A percentile compares a stretch with the other conserved stretches of the same genome.
phyloP scores from a whole-genome alignment of 2,888 invertebrate genomes.

The Ormyrus pomaceus region DNA sequence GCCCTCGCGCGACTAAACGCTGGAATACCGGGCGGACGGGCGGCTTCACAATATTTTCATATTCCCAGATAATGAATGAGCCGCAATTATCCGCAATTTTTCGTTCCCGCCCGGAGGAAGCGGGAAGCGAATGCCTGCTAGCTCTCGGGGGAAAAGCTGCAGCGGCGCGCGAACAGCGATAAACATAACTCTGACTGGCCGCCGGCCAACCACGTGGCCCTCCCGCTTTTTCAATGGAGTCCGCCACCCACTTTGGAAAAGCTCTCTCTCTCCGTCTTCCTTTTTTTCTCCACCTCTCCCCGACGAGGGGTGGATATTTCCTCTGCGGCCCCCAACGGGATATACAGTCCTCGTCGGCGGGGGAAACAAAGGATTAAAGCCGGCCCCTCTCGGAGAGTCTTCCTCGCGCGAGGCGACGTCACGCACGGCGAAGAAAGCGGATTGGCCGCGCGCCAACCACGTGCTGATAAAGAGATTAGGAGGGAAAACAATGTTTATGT shows the following conservation, averaged over 20 bases:
- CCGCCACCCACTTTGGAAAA: conserved; percentile 31
- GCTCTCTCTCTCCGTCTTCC: background rate
- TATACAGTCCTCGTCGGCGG: background rate
- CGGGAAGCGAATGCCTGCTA: too few species aligned
- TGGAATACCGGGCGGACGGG: background rate
- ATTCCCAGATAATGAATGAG: conserved; percentile 23
- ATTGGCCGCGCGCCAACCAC: conserved; percentile 67
- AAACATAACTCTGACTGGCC: conserved; percentile 68
- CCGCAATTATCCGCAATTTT: conserved; percentile 37
- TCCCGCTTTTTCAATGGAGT: conserved; percentile 39
- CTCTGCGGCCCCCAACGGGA: background rate
- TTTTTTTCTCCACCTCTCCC: background rate
- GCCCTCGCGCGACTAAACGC: too few species aligned
- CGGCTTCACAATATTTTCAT: conserved; percentile 22
- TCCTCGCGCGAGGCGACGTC: background rate
- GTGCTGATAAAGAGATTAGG: conserved; percentile 73
- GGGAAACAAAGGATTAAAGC: background rate
- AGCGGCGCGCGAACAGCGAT: conserved; percentile 53
- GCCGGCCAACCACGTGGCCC: conserved; percentile 69
- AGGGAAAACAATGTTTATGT: conserved; percentile 68
- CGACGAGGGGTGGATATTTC: conserved; percentile 2
- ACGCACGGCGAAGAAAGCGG: conserved; percentile 54
- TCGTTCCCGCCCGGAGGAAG: background rate
- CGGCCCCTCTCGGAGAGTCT: background rate
- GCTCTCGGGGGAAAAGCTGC: background rate